phyloP scores from a whole-genome alignment of 2,797 vertebrate genomes.

The Atherinosoma microstoma region DNA sequence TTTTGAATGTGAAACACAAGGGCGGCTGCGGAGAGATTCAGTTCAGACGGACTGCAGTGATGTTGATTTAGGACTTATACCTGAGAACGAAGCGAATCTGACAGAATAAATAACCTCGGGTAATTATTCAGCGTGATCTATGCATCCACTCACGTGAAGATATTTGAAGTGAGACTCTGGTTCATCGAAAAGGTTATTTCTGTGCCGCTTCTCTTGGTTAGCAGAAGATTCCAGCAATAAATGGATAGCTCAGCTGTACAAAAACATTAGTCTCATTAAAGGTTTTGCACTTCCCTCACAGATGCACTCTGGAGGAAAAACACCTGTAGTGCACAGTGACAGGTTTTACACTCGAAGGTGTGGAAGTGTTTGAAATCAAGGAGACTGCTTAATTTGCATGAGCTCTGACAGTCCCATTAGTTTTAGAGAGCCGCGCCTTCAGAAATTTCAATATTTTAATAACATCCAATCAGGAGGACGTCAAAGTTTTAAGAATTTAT shows the following conservation, averaged over 20 bases:
- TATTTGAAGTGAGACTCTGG: constrained; percentile 9
- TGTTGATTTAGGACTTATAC: constrained; percentile 30
- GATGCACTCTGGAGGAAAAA: constrained; percentile 25
- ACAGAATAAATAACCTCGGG: constrained; percentile 32
- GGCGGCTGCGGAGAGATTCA: constrained; percentile 14
- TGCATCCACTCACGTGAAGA: constrained; percentile 9
- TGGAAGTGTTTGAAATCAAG: constrained; percentile 5
- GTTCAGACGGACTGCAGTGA: constrained; percentile 16
- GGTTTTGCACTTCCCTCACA: constrained; percentile 16
- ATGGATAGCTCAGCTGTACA: constrained; percentile 4
- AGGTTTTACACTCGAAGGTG: constrained; percentile 20
- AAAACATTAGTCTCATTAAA: constrained; percentile 28
- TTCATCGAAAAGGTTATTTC: constrained; percentile 17
- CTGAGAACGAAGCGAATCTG: constrained; percentile 23
- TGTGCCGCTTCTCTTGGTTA: constrained; percentile 13
- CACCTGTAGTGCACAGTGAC: constrained; percentile 22
- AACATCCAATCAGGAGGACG: background rate
- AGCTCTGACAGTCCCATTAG: background rate
- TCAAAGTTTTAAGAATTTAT: background rate
- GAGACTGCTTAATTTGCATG: background rate
- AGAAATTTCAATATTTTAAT: background rate
- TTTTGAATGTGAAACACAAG: constrained; percentile 39
- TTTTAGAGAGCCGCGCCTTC: background rate
- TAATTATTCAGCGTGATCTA: constrained; percentile 48
- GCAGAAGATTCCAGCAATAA: constrained; percentile 19